These are phyloP conservation scores for Numida meleagris DNA, from an alignment of 2,113 vertebrate species.

Conservation along the genomic window DNA sequence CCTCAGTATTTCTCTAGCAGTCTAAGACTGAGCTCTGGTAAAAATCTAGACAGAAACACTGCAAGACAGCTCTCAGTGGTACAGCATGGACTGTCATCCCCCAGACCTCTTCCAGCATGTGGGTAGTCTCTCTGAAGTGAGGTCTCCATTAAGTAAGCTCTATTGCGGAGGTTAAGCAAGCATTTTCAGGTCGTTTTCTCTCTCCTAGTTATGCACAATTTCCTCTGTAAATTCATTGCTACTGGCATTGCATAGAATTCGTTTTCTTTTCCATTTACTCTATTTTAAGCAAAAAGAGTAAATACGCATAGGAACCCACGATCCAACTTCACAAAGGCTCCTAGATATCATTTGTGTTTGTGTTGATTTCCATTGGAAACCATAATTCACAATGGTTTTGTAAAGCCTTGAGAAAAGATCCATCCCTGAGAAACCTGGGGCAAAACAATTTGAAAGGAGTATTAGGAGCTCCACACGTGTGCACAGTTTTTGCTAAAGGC, in stretches of 20 bases:
- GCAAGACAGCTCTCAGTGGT: neutral
- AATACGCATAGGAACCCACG: no score
- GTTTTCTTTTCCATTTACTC: no score
- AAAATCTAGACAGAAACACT: neutral
- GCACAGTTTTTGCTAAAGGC: neutral
- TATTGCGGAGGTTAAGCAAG: neutral
- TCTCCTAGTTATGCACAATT: neutral
- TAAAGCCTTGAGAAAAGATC: neutral
- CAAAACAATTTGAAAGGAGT: neutral
- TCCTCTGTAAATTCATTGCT: neutral
- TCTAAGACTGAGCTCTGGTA: neutral
- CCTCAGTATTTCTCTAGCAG: neutral
- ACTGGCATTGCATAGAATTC: neutral
- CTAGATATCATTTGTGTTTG: no score
- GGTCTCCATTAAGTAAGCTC: neutral
- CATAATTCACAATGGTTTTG: neutral
- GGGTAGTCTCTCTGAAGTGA: neutral
- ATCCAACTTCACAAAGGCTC: no score
- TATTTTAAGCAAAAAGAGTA: no score
- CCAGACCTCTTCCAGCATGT: neutral
- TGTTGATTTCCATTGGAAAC: neutral
- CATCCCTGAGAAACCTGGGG: no score
- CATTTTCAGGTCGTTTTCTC: neutral
- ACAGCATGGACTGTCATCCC: neutral
- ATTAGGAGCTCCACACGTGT: rapidly evolving